Conservation (phyloP, 2,113 vertebrate species). For the Pungitius pungitius region DNA sequence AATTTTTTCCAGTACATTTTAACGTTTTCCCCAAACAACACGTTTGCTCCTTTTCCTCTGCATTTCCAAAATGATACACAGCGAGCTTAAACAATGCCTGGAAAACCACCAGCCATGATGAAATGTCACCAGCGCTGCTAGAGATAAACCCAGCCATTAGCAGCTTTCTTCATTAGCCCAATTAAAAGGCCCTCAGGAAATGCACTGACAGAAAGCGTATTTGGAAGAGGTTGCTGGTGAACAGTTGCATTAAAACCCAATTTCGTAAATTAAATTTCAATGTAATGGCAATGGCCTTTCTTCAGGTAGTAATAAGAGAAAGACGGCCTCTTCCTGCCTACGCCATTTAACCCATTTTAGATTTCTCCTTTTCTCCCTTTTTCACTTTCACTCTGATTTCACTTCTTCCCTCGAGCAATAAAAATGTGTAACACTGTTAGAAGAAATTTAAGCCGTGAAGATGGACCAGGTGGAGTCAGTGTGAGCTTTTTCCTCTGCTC, state of each 20-base stretch:
- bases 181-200: constrained; percentile 79
- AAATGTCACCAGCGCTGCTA: constrained; percentile 67
- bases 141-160: constrained; percentile 76
- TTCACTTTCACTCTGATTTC: constrained; percentile 23
- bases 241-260: constrained; percentile 80
- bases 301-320: constrained; percentile 77
- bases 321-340: constrained; percentile 49
- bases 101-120: constrained; percentile 67
- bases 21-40: constrained; percentile 41
- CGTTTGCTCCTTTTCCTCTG: constrained; percentile 10
- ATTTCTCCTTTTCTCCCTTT: constrained; percentile 28
- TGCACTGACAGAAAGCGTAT: constrained; percentile 66
- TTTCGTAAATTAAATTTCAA: constrained; percentile 82
- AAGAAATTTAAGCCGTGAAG: constrained; percentile 41
- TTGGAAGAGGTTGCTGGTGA: constrained; percentile 71
- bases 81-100: constrained; percentile 54
- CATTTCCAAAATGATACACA: constrained; percentile 32
- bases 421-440: constrained; percentile 26
- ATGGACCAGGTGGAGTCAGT: constrained; percentile 6
- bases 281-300: constrained; percentile 80
- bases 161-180: constrained; percentile 80
- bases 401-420: constrained; percentile 36
- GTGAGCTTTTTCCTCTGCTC: constrained; percentile 23
- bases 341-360: constrained; percentile 53
- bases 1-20: constrained; percentile 15